Conservation (phyloP, 2,113 vertebrate species). For the Larimichthys crocea region DNA sequence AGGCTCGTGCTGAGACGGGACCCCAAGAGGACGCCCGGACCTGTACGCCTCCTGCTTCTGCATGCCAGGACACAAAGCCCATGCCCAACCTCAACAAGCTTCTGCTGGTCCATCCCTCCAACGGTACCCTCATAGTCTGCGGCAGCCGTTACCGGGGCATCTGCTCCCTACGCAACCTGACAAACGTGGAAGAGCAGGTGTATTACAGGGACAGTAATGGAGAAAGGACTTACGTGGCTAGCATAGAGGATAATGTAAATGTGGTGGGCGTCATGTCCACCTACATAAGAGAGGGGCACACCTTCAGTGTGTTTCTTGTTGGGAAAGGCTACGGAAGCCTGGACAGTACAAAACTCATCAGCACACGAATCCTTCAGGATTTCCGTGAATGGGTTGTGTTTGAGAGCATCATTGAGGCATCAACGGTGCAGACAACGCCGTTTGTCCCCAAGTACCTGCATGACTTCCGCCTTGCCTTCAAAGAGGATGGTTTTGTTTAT, state of each 20-base stretch:
- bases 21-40: conserved; percentile 87
- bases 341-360: conserved; percentile 94
- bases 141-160: conserved; percentile 95
- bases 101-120: conserved; percentile 85
- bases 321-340: conserved; percentile 92
- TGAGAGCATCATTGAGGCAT: conserved; percentile 90
- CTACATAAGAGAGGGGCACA: neutral
- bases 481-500: conserved; percentile 88
- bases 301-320: conserved; percentile 86
- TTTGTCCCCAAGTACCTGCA: conserved; percentile 84
- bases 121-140: conserved; percentile 88
- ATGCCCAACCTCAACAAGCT: conserved; percentile 93
- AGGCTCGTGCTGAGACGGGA: conserved; percentile 80
- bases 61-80: conserved; percentile 84
- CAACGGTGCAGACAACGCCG: conserved; percentile 86
- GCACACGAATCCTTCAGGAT: conserved; percentile 90
- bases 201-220: conserved; percentile 92
- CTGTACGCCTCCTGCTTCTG: conserved; percentile 91
- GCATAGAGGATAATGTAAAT: conserved; percentile 89
- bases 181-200: conserved; percentile 84
- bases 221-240: conserved; percentile 93
- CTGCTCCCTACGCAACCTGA: conserved; percentile 90
- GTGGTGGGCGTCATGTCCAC: conserved; percentile 92
- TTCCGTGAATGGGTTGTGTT: conserved; percentile 88
- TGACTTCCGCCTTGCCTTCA: conserved; percentile 87